These are phyloP conservation scores for Streblospio benedicti DNA, from an alignment of 1,140 invertebrate genomes.

Conservation along the genomic window DNA sequence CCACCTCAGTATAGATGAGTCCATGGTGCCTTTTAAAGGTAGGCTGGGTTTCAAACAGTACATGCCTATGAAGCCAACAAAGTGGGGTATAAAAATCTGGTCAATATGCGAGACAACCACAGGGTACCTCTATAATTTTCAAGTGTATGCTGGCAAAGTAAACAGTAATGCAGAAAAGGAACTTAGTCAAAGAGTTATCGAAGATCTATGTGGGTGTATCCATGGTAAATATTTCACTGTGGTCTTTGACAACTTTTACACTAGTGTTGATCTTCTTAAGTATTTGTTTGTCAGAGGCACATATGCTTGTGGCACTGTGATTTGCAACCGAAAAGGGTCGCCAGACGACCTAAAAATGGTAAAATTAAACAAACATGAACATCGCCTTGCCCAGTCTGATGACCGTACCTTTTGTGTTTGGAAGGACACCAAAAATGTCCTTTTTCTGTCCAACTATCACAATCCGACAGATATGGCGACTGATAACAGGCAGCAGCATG, in stretches of 20 bases:
- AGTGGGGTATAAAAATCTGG: constrained; percentile 28
- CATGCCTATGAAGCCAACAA: constrained; percentile 24
- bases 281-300: not conserved
- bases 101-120: constrained; percentile 14
- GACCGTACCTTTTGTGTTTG: not conserved
- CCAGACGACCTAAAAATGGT: not conserved
- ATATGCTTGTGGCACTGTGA: not conserved
- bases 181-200: not conserved
- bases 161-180: not conserved
- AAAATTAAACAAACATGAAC: not conserved
- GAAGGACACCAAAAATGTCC: not conserved
- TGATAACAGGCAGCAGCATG: not conserved
- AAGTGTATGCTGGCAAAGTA: constrained; percentile 2
- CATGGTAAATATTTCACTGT: constrained; percentile 1
- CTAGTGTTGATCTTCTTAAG: not conserved
- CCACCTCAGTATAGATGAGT: constrained; percentile 24
- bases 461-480: not conserved
- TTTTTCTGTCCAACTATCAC: not conserved
- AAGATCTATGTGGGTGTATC: not conserved
- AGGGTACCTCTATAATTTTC: constrained; percentile 10
- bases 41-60: constrained; percentile 20
- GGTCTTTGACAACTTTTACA: constrained; percentile 4
- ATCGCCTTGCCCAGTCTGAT: not conserved
- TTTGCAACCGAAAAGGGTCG: not conserved
- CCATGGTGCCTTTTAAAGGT: constrained; percentile 24